Evolutionary conservation across 2,797 vertebrate species (phyloP), one percentile per base, ranked within the genome.

Genomic region (Harpagifer antarcticus): DNA sequence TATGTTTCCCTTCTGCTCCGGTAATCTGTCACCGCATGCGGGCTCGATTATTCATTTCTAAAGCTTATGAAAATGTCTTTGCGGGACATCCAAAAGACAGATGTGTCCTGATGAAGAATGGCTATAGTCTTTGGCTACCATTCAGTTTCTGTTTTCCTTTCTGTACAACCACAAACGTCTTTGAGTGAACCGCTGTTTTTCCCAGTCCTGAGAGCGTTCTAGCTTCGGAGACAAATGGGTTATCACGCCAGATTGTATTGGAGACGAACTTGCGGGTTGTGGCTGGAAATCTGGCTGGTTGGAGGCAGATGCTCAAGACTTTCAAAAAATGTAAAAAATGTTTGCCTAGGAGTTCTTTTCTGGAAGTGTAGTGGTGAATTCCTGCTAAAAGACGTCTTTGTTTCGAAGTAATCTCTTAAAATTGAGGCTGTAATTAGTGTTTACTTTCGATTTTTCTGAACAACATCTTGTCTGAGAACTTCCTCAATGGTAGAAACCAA

Each of bases 1-100:
- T 27, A 11, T 11, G 53, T 72, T 79, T 71, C 70, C 47, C 19
- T 56, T 62, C 4, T 27, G 53, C 73, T 68, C 73, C 63, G 53
- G 68, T 67, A 76, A 66, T 47, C 76, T 54, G 19, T 2, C 45
- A 69, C 83, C 69, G 14, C 73, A 33, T 57, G 78, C 12, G 54
- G 76, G 76, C 72, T 73, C 40, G 9, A 48, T 81, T 82, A 54
- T 82, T 42, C 65, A 67, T 6, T 78, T 76, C 54, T 40, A 50
- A 72, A 65, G 73, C 78, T 33, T 63, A 76, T 82, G 73, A 88
- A 88, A 87, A 80, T 58, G 76, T 84, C 83, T 73, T 20, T 14
- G 43, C 63, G 16, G 64, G 61, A 56, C 68, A 71, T 79, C 72
- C 54, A 78, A 54, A 78, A 88, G 74, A 82, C 65, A 76, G 75